Evolutionary conservation across 2,888 invertebrate species (phyloP), one percentile per base, ranked within the genome.

Genomic region (Brachypalpus laphriformis): DNA sequence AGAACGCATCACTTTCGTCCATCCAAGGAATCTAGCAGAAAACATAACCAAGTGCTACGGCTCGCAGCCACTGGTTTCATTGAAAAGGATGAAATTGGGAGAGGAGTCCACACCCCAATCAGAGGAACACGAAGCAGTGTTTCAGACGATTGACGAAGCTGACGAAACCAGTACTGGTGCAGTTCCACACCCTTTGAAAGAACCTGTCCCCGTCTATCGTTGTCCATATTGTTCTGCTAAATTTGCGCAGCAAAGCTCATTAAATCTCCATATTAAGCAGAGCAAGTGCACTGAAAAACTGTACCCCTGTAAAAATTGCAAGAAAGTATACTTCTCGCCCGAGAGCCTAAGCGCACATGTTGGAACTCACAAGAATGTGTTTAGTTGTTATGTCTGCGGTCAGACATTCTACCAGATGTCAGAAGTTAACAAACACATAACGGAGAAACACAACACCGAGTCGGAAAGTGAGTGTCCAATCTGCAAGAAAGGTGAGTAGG

Each of bases 341-440:
- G 93, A 93, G 0, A 93, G 93, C 83, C 90, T 94, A 56, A 92
- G 93, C 5, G 93, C 93, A 9, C 94, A 94, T 81, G 91, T 93
- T 65, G 87, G 87, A 0, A 89, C 88, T 0, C 92, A 92, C 81
- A 86, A 87, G 0, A 87, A 87, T n/a, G 74, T 88, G 4, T 72
- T 70, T 7, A 87, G 87, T 11, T 92, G 92, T 54, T 87, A 87
- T n/a, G 89, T 89, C 61, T 94, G 94, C 51, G 77, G 89, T 0
- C 89, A 92, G 70, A 90, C 89, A 2, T 94, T 93, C n/a, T 71
- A 88, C 91, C 0, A 91, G 91, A 0, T 91, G 93, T 85, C 92
- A 93, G 5, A 91, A 91, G 25, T n/a, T n/a, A 91, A 93, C 34
- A 87, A 89, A 0, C 94, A 94, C 87, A 91, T 91, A 86, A 92